These are phyloP conservation scores for Netelia virgata DNA, from an alignment of 2,888 invertebrate genomes.

Conservation along the genomic window DNA sequence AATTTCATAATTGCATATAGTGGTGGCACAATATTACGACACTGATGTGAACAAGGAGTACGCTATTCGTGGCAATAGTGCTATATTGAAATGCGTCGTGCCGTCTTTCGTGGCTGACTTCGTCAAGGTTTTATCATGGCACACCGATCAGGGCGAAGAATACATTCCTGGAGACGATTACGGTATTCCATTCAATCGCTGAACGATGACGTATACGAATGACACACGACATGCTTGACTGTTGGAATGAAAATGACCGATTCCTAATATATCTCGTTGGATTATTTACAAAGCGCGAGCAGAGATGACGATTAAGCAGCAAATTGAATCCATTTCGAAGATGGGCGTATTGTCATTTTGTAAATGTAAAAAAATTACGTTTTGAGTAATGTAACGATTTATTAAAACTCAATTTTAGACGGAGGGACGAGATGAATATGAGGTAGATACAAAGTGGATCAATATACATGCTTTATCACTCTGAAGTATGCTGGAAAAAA, in stretches of 20 bases:
- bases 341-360: neutral
- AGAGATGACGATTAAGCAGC: neutral
- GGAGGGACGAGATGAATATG: no score
- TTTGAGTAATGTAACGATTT: no score
- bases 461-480: no score
- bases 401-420: no score
- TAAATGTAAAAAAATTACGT: no score
- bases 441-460: no score
- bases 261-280: slow-evolving; percentile 30
- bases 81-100: slow-evolving; percentile 94
- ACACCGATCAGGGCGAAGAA: slow-evolving; percentile 92
- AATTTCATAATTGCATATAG: slow-evolving; percentile 84
- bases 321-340: neutral
- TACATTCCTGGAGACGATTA: slow-evolving; percentile 89
- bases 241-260: neutral
- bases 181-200: slow-evolving; percentile 83
- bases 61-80: slow-evolving; percentile 95
- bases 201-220: slow-evolving; percentile 3
- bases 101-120: slow-evolving; percentile 97
- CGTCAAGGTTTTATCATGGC: slow-evolving; percentile 94
- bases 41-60: slow-evolving; percentile 95
- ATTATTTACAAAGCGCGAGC: slow-evolving; percentile 52
- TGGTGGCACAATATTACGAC: slow-evolving; percentile 93
- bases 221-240: neutral
- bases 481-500: no score